phyloP scores from a whole-genome alignment of 2,113 vertebrate genomes.

The Malurus melanocephalus region DNA sequence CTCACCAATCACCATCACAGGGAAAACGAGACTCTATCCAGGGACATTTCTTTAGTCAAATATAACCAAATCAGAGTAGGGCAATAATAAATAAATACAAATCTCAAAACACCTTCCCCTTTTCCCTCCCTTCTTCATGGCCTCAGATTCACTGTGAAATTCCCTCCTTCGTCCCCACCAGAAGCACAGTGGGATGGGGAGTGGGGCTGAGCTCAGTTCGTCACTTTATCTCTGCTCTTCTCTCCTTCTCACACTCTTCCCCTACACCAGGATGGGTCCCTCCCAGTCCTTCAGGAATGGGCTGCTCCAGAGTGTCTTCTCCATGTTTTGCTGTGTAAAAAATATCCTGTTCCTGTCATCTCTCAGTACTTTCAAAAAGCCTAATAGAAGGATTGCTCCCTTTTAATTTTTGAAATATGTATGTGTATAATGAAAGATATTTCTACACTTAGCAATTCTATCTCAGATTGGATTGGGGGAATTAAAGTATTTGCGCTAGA shows the following conservation, averaged over 20 bases:
- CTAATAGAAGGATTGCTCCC: neutral
- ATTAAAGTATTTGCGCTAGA: neutral
- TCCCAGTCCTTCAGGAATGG: neutral
- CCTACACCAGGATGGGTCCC: neutral
- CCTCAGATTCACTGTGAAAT: neutral
- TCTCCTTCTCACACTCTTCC: neutral
- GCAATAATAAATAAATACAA: neutral
- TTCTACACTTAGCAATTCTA: neutral
- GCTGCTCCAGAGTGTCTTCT: neutral
- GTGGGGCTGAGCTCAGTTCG: too few relatives aligned
- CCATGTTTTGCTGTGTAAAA: neutral
- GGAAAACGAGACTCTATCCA: neutral
- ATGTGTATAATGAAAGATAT: neutral
- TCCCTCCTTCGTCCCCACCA: neutral
- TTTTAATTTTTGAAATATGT: neutral
- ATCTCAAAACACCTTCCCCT: neutral
- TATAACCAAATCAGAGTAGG: neutral
- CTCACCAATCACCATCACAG: neutral
- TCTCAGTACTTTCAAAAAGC: neutral
- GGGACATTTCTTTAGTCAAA: neutral
- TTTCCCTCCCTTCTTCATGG: too few relatives aligned
- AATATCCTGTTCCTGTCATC: fast-evolving
- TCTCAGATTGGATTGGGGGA: neutral
- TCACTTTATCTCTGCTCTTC: neutral
- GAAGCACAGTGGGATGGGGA: too few relatives aligned